Evolutionary conservation across 2,888 invertebrate species (phyloP).

Genomic region (Tridacna crocea): DNA sequence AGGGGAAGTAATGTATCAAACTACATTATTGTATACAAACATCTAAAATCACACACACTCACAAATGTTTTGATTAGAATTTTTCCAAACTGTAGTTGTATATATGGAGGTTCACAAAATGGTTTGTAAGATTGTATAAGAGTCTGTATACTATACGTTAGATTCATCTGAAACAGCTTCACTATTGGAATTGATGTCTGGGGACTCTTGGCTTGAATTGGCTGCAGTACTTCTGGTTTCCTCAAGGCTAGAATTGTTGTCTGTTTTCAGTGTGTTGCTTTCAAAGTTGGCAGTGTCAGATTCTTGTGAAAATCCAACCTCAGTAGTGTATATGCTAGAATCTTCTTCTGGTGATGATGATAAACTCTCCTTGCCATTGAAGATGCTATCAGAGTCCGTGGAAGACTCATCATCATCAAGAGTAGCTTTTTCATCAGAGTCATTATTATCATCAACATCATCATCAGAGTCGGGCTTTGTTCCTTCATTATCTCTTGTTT

Average conservation of each 20-base stretch:
- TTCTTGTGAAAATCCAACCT: background rate
- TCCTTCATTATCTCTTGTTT: background rate
- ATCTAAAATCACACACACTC: too few relatives aligned
- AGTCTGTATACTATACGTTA: too few relatives aligned
- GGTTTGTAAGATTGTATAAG: too few relatives aligned
- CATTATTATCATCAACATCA: background rate
- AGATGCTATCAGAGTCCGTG: background rate
- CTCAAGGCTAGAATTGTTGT: background rate
- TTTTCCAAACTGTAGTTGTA: too few relatives aligned
- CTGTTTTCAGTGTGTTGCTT: background rate
- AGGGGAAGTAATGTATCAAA: too few relatives aligned
- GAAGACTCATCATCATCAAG: background rate
- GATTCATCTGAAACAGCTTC: constrained; percentile 4
- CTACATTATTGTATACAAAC: too few relatives aligned
- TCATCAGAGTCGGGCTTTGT: background rate
- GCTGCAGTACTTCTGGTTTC: background rate
- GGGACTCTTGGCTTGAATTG: background rate
- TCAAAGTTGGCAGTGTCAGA: background rate
- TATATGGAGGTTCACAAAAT: too few relatives aligned
- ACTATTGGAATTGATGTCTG: constrained; percentile 5
- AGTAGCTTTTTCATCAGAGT: background rate
- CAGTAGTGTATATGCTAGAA: background rate
- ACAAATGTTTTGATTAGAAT: too few relatives aligned
- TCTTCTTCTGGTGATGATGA: background rate
- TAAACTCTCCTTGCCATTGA: too few relatives aligned